phyloP scores from a whole-genome alignment of 2,888 invertebrate genomes.

The Erebia palarica region DNA sequence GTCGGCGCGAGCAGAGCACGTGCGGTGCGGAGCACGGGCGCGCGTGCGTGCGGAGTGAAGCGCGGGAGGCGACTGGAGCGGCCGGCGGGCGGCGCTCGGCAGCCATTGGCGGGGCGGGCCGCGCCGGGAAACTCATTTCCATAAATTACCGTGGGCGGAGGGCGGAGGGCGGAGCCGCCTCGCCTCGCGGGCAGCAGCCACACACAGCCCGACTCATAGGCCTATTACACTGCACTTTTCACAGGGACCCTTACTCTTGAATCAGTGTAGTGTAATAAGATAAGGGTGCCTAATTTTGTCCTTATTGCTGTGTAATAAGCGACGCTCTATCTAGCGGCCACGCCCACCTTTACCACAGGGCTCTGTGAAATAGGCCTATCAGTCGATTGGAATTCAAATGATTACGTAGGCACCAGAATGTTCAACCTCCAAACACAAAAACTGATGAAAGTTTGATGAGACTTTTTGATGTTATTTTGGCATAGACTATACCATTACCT shows the following conservation, averaged over 20 bases:
- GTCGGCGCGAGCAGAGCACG: conserved; percentile 21
- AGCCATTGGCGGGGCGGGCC: conserved; percentile 39
- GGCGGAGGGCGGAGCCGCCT: conserved; percentile 39
- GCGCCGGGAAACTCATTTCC: conserved; percentile 39
- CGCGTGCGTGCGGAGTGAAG: conserved; percentile 41
- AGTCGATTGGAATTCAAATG: background rate
- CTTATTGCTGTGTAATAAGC: too few relatives aligned
- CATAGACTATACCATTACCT: too few relatives aligned
- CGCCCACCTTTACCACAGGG: too few relatives aligned
- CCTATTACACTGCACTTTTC: too few relatives aligned
- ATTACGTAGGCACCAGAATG: background rate
- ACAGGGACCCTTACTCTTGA: too few relatives aligned
- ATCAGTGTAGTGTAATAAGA: too few relatives aligned
- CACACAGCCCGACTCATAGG: background rate
- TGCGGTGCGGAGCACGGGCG: conserved; percentile 23
- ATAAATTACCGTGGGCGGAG: conserved; percentile 38
- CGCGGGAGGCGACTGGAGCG: conserved; percentile 46
- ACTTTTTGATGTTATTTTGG: too few relatives aligned
- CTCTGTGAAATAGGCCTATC: too few relatives aligned
- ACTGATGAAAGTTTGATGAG: too few relatives aligned
- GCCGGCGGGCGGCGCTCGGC: conserved; percentile 38
- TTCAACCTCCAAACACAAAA: too few relatives aligned
- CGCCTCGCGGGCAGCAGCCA: background rate
- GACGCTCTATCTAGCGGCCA: too few relatives aligned
- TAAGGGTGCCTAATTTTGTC: too few relatives aligned